Base-by-base conservation (phyloP, 2,113 vertebrate genomes). In the Drymodes brunneopygia region DNA sequence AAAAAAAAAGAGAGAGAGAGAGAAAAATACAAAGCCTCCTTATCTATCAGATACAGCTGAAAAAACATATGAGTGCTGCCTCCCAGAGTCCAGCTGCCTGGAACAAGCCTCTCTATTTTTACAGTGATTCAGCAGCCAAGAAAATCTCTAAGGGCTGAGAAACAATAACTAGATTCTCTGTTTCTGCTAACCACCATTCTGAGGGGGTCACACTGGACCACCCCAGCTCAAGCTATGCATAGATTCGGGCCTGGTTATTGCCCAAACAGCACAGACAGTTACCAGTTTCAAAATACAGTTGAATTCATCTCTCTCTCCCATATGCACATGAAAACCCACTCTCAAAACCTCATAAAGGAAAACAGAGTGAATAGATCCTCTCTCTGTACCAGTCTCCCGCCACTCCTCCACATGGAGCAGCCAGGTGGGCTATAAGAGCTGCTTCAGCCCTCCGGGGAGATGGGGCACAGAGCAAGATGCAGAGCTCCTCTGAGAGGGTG, bases 31-130 rank as follows among this genome's bases (percentile, higher is more conserved):
- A 56, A 53, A 82, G 13, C 22, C 10, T 54, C 47, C 19, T 36
- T 50, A 91, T 91, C 71, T 77, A 53, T 81, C 58, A 90, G 75
- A 90, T 53, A 12, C 75, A 81, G 88, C 47, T 81, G 88, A 95
- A 96, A 96, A 90, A 87, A 90, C 40, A 88, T 88, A 93, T 48
- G 69, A 96, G 75, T 97, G 93, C 96, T 97, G 93, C 96, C 95
- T 96, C 93, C 94, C 94, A 96, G 94, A 97, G 95, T 86, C 85
- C 92, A 90, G 88, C 42, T 90, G 79, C 60, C 69, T 92, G 65
- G 90, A 93, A 92, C 35, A 77, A 70, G 47, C 65, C 11, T 71
- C 72, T 25, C 47, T 45, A 2, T 66, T 54, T 75, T 51, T n/a
- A 62, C 53, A 62, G 51, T 27, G 62, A 81, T 77, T 73, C 67